phyloP scores from a whole-genome alignment of 1,140 invertebrate species.

The Philotrypesis tridentata region DNA sequence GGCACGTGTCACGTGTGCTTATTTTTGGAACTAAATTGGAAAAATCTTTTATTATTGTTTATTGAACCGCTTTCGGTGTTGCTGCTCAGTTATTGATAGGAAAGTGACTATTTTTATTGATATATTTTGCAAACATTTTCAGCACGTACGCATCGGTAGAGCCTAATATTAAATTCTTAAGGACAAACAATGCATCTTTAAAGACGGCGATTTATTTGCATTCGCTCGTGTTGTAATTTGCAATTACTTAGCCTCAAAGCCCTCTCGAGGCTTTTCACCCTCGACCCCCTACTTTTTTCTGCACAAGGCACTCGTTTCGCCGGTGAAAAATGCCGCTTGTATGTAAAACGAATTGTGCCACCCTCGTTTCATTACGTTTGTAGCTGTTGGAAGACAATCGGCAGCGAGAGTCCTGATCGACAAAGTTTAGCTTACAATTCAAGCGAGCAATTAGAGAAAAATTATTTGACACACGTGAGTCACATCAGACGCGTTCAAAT shows the following conservation, averaged over 20 bases:
- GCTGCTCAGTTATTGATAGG: too few relatives aligned
- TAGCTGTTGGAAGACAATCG: constrained; percentile 13
- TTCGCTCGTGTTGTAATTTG: constrained; percentile 46
- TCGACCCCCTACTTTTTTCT: not conserved
- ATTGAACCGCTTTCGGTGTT: too few relatives aligned
- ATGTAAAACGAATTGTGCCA: constrained; percentile 62
- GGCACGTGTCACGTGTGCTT: not conserved
- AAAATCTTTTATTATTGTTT: not conserved
- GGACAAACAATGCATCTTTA: not conserved
- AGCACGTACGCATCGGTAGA: too few relatives aligned
- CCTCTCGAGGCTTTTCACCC: constrained; percentile 28
- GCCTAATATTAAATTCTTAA: constrained; percentile 38
- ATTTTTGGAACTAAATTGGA: not conserved
- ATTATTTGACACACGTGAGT: not conserved
- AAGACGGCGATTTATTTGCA: constrained; percentile 25
- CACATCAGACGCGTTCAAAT: not conserved
- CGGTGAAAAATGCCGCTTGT: constrained; percentile 60
- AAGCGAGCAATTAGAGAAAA: not conserved
- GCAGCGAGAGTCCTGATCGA: not conserved
- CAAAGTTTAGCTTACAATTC: not conserved
- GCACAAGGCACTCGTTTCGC: not conserved
- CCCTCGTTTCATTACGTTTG: constrained; percentile 61
- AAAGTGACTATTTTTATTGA: not conserved
- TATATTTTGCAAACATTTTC: not conserved
- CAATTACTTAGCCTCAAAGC: constrained; percentile 44